These are phyloP conservation scores for Pygmarrhopalites habei DNA, from an alignment of 1,140 invertebrate species.

Conservation along the genomic window DNA sequence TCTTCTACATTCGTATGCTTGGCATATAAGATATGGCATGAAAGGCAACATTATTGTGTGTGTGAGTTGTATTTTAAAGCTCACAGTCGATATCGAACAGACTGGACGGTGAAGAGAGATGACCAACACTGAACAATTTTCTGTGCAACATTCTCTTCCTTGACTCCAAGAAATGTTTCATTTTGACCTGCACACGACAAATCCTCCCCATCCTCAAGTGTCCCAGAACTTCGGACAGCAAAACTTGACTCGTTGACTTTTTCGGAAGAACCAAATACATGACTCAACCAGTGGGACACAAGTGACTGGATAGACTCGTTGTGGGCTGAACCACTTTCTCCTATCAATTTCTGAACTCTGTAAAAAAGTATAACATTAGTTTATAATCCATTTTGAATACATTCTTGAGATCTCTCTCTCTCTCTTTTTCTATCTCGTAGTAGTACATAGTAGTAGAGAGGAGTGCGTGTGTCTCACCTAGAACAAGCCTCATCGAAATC, in stretches of 20 bases:
- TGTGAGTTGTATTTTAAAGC: no score
- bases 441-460: neutral
- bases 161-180: conserved; percentile 62
- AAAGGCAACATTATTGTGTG: no score
- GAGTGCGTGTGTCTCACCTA: conserved; percentile 16
- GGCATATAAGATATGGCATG: no score
- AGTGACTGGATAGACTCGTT: conserved; percentile 14
- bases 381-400: neutral
- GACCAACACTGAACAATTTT: conserved; percentile 67
- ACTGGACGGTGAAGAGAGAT: conserved; percentile 65
- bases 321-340: conserved; percentile 6
- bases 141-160: conserved; percentile 48
- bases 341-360: conserved; percentile 31
- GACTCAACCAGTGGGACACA: conserved; percentile 14
- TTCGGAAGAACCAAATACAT: conserved; percentile 39
- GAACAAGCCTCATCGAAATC: conserved; percentile 20
- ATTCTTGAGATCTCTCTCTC: neutral
- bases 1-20: no score
- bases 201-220: conserved; percentile 69
- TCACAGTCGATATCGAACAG: conserved; percentile 65
- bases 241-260: conserved; percentile 39
- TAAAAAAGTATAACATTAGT: neutral
- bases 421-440: neutral
- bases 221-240: conserved; percentile 57
- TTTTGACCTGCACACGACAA: conserved; percentile 78